Conservation (phyloP, 2,797 vertebrate genomes). For the Enteromius fasciolatus region DNA sequence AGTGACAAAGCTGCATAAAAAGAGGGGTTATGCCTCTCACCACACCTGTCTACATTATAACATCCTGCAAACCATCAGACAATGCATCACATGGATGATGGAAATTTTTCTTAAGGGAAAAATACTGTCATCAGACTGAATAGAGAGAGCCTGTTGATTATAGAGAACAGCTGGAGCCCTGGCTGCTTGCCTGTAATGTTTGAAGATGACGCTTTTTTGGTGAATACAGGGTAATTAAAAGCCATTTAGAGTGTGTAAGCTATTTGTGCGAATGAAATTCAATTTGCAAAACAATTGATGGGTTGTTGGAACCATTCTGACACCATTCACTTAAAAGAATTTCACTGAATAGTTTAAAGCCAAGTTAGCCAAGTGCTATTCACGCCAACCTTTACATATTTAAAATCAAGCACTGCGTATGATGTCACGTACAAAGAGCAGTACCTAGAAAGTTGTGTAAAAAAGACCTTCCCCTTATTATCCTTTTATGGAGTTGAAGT, state of each 20-base stretch:
- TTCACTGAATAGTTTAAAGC: neutral
- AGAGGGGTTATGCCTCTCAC: slow-evolving; percentile 37
- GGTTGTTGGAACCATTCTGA: neutral
- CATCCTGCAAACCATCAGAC: slow-evolving; percentile 70
- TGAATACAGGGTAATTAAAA: neutral
- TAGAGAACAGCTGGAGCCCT: slow-evolving; percentile 74
- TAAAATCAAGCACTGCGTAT: slow-evolving; percentile 1
- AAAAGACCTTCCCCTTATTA: neutral
- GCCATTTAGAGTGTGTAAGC: slow-evolving; percentile 14
- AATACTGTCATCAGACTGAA: slow-evolving; percentile 78
- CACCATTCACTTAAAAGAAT: slow-evolving; percentile 10
- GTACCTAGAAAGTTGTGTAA: neutral
- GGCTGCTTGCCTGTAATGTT: slow-evolving; percentile 58
- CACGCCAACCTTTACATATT: slow-evolving; percentile 15
- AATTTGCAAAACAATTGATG: slow-evolving; percentile 15
- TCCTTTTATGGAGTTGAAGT: neutral
- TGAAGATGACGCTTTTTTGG: slow-evolving; percentile 40
- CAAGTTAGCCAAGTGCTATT: neutral
- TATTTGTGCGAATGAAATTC: slow-evolving; percentile 14
- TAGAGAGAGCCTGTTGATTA: slow-evolving; percentile 74
- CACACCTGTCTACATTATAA: slow-evolving; percentile 63
- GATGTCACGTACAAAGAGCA: neutral
- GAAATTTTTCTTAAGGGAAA: slow-evolving; percentile 74
- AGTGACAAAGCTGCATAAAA: slow-evolving; percentile 1
- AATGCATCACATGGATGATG: slow-evolving; percentile 68